Conservation (phyloP, 2,113 vertebrate genomes). For the Baryphthengus martii region DNA sequence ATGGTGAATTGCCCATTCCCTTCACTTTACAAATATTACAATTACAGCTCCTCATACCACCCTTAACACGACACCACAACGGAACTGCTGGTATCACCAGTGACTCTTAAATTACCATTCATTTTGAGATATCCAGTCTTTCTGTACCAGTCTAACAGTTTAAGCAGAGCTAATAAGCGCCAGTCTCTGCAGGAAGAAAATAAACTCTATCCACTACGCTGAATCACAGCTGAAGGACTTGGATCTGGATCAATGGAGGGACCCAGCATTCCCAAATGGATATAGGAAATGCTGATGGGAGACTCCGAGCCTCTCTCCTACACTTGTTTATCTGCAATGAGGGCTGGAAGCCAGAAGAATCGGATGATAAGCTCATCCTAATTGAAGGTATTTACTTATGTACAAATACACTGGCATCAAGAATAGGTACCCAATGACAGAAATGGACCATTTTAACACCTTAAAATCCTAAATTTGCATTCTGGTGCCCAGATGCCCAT, state of each 20-base stretch:
- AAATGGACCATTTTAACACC: not conserved
- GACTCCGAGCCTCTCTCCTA: not conserved
- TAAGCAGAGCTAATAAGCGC: not conserved
- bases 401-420: not conserved
- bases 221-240: not conserved
- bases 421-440: not conserved
- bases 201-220: no score
- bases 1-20: not conserved
- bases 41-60: not conserved
- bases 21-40: accelerated
- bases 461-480: not conserved
- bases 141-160: not conserved
- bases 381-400: not conserved
- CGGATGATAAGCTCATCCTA: not conserved
- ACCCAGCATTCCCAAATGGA: not conserved
- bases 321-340: not conserved
- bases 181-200: not conserved
- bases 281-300: not conserved
- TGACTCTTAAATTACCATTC: not conserved
- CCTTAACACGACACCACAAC: not conserved
- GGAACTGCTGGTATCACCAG: not conserved
- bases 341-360: not conserved
- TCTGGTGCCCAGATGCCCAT: not conserved
- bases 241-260: not conserved
- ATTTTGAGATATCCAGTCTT: not conserved